Conservation (phyloP, 2,888 invertebrate species). For the Lasius fuliginosus region DNA sequence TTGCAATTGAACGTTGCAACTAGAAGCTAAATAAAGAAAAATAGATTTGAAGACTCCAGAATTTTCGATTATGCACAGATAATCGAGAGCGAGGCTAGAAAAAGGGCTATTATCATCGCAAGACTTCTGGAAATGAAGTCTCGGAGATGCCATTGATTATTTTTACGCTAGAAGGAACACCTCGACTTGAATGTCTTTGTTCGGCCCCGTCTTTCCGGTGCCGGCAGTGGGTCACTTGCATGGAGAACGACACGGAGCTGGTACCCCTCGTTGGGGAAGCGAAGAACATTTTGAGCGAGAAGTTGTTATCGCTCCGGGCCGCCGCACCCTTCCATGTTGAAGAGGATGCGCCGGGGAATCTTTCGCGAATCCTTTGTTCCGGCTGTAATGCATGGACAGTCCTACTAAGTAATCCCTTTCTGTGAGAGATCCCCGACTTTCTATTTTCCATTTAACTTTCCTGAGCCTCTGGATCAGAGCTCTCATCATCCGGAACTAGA, state of each 20-base stretch:
- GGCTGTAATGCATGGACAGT: slow-evolving; percentile 48
- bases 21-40: not conserved
- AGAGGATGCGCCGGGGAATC: slow-evolving; percentile 39
- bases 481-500: slow-evolving; percentile 7
- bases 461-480: slow-evolving; percentile 34
- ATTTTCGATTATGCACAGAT: slow-evolving; percentile 11
- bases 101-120: slow-evolving; percentile 11
- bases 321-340: slow-evolving; percentile 39
- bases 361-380: slow-evolving; percentile 63
- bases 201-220: slow-evolving; percentile 34
- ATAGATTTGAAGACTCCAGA: not conserved
- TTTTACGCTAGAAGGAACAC: slow-evolving; percentile 79
- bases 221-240: slow-evolving; percentile 73
- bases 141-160: slow-evolving; percentile 80
- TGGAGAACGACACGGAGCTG: slow-evolving; percentile 61
- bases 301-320: slow-evolving; percentile 51
- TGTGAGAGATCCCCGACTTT: slow-evolving; percentile 22
- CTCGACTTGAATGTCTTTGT: slow-evolving; percentile 62
- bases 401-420: slow-evolving; percentile 49
- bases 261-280: slow-evolving; percentile 29
- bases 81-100: slow-evolving; percentile 4
- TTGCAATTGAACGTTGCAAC: not conserved
- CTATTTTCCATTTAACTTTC: slow-evolving; percentile 55
- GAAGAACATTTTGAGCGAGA: slow-evolving; percentile 63
- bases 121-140: slow-evolving; percentile 50